These are phyloP conservation scores for Spilogale gracilis DNA, from an alignment of 2,113 vertebrate species.

Conservation along the genomic window DNA sequence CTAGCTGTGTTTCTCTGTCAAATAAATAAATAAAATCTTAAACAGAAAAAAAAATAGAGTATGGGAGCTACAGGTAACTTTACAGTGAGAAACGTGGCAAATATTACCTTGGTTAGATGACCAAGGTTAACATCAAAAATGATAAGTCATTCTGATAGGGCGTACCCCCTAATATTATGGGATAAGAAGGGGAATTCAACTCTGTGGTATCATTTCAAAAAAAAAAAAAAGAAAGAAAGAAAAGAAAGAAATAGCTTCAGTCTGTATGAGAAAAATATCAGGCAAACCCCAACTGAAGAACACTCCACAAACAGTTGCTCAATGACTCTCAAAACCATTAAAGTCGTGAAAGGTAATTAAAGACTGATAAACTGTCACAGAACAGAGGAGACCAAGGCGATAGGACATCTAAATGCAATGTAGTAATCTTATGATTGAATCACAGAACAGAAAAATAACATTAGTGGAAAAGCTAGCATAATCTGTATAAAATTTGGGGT, in stretches of 20 bases:
- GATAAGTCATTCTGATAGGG: neutral
- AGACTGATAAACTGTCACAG: neutral
- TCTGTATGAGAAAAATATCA: neutral
- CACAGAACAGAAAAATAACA: neutral
- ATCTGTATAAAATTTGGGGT: constrained; percentile 12
- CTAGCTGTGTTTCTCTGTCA: no score
- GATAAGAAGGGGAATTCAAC: neutral
- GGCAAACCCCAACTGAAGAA: neutral
- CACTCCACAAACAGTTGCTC: neutral
- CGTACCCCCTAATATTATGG: neutral
- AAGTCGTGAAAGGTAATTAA: neutral
- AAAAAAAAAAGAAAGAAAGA: neutral
- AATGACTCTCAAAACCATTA: neutral
- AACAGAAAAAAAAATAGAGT: neutral
- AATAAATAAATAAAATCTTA: no score
- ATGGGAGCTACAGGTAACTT: neutral
- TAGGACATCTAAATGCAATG: neutral
- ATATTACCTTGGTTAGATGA: neutral
- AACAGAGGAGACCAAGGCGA: neutral
- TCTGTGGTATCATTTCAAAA: neutral
- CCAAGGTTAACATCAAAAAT: neutral
- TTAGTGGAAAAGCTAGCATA: neutral
- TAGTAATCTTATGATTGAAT: neutral
- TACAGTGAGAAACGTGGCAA: neutral
- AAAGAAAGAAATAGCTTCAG: neutral